These are phyloP conservation scores for Rhagoletis zephyria DNA, from an alignment of 1,140 invertebrate genomes.

Conservation along the genomic window DNA sequence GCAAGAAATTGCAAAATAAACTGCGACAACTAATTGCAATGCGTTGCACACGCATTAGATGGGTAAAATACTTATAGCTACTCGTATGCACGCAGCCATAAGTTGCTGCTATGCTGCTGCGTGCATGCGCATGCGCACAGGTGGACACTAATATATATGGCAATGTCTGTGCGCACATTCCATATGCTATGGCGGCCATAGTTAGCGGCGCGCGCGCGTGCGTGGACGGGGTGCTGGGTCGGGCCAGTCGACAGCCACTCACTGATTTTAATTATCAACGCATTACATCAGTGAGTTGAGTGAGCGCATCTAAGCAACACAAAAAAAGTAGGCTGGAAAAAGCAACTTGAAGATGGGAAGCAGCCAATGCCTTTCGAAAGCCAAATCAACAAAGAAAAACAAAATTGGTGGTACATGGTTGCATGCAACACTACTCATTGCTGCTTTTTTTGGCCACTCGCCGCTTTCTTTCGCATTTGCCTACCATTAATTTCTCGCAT, in stretches of 20 bases:
- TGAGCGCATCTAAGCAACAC: neutral
- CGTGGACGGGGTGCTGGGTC: neutral
- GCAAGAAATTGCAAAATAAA: neutral
- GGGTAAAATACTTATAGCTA: neutral
- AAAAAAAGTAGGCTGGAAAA: neutral
- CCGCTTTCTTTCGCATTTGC: constrained; percentile 6
- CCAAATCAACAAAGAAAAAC: neutral
- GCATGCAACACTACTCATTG: constrained; percentile 22
- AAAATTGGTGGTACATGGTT: neutral
- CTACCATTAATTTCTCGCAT: constrained; percentile 46
- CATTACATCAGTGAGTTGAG: constrained; percentile 33
- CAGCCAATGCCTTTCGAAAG: neutral
- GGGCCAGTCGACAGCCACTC: constrained; percentile 28
- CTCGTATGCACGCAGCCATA: neutral
- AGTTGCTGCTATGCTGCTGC: neutral
- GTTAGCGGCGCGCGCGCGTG: neutral
- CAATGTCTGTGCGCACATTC: neutral
- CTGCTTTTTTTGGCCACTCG: neutral
- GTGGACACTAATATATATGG: neutral
- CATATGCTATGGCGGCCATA: neutral
- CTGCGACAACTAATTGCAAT: neutral
- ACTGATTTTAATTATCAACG: constrained; percentile 45
- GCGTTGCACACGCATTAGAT: neutral
- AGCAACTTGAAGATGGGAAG: neutral
- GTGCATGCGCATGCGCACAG: neutral